phyloP scores from a whole-genome alignment of 2,888 invertebrate genomes.

The Oxyscelio sp. region DNA sequence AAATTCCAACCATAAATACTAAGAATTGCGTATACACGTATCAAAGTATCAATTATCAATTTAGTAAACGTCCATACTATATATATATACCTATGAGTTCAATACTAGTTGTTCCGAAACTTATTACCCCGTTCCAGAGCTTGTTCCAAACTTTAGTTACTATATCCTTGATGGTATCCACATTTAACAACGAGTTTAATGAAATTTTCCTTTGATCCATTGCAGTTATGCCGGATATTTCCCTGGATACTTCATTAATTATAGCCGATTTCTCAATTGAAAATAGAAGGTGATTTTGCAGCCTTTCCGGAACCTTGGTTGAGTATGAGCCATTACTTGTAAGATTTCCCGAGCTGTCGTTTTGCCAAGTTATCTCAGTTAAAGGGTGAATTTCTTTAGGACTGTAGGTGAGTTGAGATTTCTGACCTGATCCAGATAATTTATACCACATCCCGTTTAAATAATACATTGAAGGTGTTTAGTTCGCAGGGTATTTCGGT shows the following conservation, averaged over 20 bases:
- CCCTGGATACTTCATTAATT: background rate
- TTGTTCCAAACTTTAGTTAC: no score
- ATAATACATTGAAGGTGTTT: background rate
- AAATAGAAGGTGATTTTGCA: slow-evolving; percentile 49
- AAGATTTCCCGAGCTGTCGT: slow-evolving; percentile 4
- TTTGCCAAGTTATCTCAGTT: slow-evolving; percentile 5
- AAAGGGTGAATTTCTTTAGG: background rate
- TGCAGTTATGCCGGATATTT: background rate
- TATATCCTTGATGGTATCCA: no score
- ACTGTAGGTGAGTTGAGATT: background rate
- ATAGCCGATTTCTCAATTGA: background rate
- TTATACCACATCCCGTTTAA: background rate
- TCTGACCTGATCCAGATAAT: background rate
- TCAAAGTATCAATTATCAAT: no score
- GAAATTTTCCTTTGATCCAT: no score
- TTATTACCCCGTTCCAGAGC: no score
- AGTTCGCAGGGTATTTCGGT: slow-evolving; percentile 4
- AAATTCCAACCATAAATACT: no score
- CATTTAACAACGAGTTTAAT: no score
- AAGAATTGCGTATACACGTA: no score
- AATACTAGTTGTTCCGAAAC: no score
- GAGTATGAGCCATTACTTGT: slow-evolving; percentile 58
- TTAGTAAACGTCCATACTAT: no score
- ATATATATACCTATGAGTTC: no score
- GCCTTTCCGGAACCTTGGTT: slow-evolving; percentile 13